Conservation (phyloP, 2,113 vertebrate species). For the Gymnorhina tibicen region DNA sequence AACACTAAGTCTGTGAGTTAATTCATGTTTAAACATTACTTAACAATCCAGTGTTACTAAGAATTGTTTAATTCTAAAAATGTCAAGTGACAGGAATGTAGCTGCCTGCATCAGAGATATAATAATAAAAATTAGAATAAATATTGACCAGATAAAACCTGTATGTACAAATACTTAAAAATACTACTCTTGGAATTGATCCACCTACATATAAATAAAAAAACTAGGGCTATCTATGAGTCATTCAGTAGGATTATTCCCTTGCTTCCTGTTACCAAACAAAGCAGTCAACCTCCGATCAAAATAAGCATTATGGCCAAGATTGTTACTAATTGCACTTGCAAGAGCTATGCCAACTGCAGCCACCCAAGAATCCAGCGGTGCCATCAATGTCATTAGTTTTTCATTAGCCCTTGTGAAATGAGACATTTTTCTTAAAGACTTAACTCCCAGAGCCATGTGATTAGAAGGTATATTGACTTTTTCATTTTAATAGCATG, state of each 20-base stretch:
- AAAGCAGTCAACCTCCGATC: background rate
- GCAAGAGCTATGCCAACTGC: background rate
- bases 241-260: slow-evolving; percentile 22
- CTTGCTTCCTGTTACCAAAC: slow-evolving; percentile 32
- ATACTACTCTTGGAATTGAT: background rate
- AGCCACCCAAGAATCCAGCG: background rate
- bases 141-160: background rate
- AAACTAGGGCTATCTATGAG: background rate
- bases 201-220: background rate
- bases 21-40: background rate
- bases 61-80: background rate
- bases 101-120: background rate
- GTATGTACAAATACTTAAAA: background rate
- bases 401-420: slow-evolving; percentile 5
- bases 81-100: background rate
- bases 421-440: background rate
- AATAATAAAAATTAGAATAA: background rate
- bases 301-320: slow-evolving; percentile 15
- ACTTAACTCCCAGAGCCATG: background rate
- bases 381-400: background rate
- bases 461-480: background rate
- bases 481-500: background rate
- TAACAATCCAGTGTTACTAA: background rate
- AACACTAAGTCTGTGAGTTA: background rate
- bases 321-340: background rate